Conservation (phyloP, 2,113 vertebrate species). For the Chlorodrepanis virens region DNA sequence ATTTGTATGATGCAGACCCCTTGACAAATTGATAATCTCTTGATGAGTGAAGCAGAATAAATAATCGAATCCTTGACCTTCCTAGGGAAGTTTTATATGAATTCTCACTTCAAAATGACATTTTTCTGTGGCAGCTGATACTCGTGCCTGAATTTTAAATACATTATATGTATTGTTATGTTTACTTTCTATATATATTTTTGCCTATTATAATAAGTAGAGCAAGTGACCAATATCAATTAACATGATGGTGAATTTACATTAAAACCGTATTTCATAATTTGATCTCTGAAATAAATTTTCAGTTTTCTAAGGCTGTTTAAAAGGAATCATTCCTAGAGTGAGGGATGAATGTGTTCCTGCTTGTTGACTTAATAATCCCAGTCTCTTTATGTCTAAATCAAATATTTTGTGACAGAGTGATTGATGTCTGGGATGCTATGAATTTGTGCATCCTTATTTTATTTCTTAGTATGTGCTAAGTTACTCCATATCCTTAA, state of each 20-base stretch:
- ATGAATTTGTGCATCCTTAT: not conserved
- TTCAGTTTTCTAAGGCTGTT: not conserved
- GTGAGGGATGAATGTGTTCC: not conserved
- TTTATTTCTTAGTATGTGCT: not conserved
- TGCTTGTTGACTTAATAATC: not conserved
- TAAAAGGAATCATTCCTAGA: not conserved
- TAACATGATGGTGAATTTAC: not conserved
- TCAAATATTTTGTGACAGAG: not conserved
- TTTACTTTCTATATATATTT: not conserved
- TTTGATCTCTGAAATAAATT: not conserved
- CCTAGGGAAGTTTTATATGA: not conserved
- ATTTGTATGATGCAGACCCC: not conserved
- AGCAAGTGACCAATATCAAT: not conserved
- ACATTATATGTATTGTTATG: not conserved
- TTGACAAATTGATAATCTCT: not conserved
- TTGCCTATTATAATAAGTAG: not conserved
- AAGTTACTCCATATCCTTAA: not conserved
- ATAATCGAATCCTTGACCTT: not conserved
- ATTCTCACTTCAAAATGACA: not conserved
- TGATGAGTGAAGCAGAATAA: not conserved
- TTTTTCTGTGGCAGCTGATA: not conserved
- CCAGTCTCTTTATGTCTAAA: not conserved
- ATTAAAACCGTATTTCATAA: not conserved
- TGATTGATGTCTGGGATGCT: not conserved
- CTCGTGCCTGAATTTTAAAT: not conserved